These are phyloP conservation scores for Prosopocoilus inquinatus DNA, from an alignment of 2,888 invertebrate genomes.

Conservation along the genomic window DNA sequence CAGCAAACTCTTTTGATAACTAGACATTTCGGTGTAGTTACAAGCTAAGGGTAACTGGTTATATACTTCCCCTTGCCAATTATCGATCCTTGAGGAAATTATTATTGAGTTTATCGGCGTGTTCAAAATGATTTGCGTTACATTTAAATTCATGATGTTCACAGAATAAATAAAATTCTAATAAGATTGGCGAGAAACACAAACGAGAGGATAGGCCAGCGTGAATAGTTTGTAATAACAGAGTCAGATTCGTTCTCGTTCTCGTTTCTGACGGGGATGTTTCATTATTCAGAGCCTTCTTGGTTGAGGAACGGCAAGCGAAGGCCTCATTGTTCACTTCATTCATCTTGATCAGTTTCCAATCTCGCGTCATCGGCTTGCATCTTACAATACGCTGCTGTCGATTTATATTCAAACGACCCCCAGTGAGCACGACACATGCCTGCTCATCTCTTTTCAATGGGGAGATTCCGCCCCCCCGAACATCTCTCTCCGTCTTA, in stretches of 20 bases:
- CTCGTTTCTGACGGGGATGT: conserved; percentile 19
- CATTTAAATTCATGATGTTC: no score
- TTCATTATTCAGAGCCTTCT: conserved; percentile 33
- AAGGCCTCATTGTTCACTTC: conserved; percentile 30
- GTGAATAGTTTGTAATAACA: conserved; percentile 5
- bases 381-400: conserved; percentile 31
- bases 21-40: no score
- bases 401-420: conserved; percentile 37
- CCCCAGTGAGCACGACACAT: conserved; percentile 22
- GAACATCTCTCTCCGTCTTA: background rate
- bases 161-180: background rate
- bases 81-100: no score
- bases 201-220: background rate
- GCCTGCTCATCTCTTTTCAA: conserved; percentile 2
- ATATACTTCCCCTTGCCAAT: no score
- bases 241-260: conserved; percentile 6
- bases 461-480: background rate
- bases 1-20: no score
- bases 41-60: no score
- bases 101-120: no score
- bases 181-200: no score
- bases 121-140: no score
- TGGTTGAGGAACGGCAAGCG: conserved; percentile 12
- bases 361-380: conserved; percentile 41
- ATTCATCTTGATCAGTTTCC: conserved; percentile 47